Evolutionary conservation across 1,140 invertebrate species (phyloP).

Genomic region (Elymnias hypermnestra): DNA sequence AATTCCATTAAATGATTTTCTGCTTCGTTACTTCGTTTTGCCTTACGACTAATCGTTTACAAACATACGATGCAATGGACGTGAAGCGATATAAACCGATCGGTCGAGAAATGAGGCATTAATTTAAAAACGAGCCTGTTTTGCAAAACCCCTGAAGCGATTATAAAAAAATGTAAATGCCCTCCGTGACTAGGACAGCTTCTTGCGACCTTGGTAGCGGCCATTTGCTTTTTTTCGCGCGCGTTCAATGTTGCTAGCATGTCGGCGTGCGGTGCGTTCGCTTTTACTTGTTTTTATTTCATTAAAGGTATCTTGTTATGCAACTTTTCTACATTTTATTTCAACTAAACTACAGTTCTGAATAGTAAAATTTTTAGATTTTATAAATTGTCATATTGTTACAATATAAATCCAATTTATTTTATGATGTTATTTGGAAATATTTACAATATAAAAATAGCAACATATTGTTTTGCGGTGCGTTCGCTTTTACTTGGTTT

Average conservation of each 20-base stretch:
- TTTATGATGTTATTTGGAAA: too few relatives aligned
- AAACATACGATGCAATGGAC: slow-evolving; percentile 18
- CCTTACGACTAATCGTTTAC: slow-evolving; percentile 15
- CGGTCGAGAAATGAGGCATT: slow-evolving; percentile 27
- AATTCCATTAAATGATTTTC: slow-evolving; percentile 25
- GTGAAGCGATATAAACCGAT: slow-evolving; percentile 25
- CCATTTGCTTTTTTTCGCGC: slow-evolving; percentile 72
- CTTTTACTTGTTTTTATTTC: slow-evolving; percentile 56
- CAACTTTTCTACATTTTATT: slow-evolving; percentile 43
- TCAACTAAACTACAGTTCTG: slow-evolving; percentile 22
- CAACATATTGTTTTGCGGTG: slow-evolving; percentile 59
- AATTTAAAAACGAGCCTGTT: slow-evolving; percentile 17
- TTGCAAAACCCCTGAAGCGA: slow-evolving; percentile 35
- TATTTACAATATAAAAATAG: too few relatives aligned
- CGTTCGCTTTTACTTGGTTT: slow-evolving; percentile 56
- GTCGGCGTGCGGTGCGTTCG: slow-evolving; percentile 57
- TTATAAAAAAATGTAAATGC: slow-evolving; percentile 69
- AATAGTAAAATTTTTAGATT: slow-evolving; percentile 9
- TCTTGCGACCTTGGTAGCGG: slow-evolving; percentile 68
- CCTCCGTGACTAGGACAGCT: slow-evolving; percentile 72
- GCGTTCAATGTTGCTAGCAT: slow-evolving; percentile 71
- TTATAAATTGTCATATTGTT: too few relatives aligned
- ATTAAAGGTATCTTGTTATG: slow-evolving; percentile 53
- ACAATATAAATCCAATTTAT: too few relatives aligned
- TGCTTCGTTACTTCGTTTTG: slow-evolving; percentile 17